Percentiles rank a stretch among this genome's conserved stretches.
phyloP scores from a whole-genome alignment of 1,140 invertebrate genomes.

The Gonatopus flavifemur region DNA sequence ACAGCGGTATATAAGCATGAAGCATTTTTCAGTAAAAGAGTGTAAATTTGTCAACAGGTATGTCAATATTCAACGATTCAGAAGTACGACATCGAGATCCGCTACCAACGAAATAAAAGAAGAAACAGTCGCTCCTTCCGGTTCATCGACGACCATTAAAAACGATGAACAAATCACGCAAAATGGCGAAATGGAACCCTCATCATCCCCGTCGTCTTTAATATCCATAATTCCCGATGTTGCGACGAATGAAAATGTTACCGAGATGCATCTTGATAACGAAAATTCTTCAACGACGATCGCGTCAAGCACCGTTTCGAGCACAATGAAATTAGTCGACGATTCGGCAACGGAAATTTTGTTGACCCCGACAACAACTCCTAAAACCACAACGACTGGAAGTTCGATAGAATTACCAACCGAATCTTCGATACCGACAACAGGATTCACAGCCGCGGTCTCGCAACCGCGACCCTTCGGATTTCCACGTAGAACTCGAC shows the following conservation, averaged over 20 bases:
- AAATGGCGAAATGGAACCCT: no score
- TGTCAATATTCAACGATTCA: slow-evolving; percentile 52
- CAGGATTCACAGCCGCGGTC: slow-evolving; percentile 47
- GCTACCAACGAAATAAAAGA: slow-evolving; percentile 6
- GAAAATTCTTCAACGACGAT: neutral
- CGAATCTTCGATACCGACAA: slow-evolving; percentile 31
- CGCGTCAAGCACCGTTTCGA: slow-evolving; percentile 12
- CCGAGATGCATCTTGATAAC: neutral
- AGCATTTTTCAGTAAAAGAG: neutral
- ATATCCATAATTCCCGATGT: neutral
- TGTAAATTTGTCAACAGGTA: slow-evolving; percentile 43
- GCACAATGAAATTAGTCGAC: slow-evolving; percentile 37
- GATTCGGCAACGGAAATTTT: slow-evolving; percentile 48
- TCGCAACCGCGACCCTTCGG: slow-evolving; percentile 62
- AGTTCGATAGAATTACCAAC: slow-evolving; percentile 1
- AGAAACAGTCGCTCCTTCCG: slow-evolving; percentile 14
- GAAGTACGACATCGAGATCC: slow-evolving; percentile 45
- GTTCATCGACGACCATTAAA: slow-evolving; percentile 29
- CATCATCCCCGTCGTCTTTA: neutral
- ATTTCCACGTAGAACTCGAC: slow-evolving; percentile 51
- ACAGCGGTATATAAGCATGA: no score
- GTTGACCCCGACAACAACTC: slow-evolving; percentile 35
- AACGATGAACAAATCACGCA: slow-evolving; percentile 5
- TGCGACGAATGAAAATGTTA: neutral
- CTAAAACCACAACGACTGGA: slow-evolving; percentile 3